Conservation (phyloP, 92 coral and sea anemone genomes). For the Chrysogorgia sp. region DNA sequence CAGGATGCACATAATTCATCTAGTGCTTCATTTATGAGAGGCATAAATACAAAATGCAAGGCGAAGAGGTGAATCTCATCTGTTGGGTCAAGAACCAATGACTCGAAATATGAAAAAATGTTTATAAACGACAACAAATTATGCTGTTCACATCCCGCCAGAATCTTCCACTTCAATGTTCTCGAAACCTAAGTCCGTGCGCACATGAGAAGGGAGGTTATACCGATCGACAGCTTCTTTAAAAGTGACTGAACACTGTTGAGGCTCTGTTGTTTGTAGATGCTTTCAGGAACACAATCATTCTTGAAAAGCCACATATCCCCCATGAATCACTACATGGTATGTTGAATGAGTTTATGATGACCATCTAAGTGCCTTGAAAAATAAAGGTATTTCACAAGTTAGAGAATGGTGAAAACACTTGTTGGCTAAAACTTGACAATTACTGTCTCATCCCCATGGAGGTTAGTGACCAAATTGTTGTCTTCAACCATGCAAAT, state of each 20-base stretch:
- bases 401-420: too few relatives aligned
- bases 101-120: conserved; percentile 42
- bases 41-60: conserved; percentile 9
- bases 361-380: too few relatives aligned
- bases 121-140: conserved; percentile 29
- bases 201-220: conserved; percentile 21
- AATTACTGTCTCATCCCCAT: too few relatives aligned
- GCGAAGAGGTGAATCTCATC: conserved; percentile 29
- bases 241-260: conserved; percentile 3
- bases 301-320: too few relatives aligned
- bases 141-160: conserved; percentile 58
- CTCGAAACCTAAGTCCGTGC: conserved; percentile 23
- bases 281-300: conserved; percentile 10
- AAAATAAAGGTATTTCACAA: too few relatives aligned
- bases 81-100: conserved; percentile 41
- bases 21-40: conserved; percentile 22
- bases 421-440: too few relatives aligned
- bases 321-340: too few relatives aligned
- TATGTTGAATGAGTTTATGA: too few relatives aligned
- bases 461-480: too few relatives aligned
- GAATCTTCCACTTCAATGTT: conserved; percentile 41
- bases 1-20: conserved; percentile 1
- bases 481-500: too few relatives aligned
- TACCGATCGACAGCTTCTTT: conserved; percentile 19
- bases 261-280: conserved; percentile 32